Evolutionary conservation across 2,797 vertebrate species (phyloP).

Genomic region (Setipinna tenuifilis): DNA sequence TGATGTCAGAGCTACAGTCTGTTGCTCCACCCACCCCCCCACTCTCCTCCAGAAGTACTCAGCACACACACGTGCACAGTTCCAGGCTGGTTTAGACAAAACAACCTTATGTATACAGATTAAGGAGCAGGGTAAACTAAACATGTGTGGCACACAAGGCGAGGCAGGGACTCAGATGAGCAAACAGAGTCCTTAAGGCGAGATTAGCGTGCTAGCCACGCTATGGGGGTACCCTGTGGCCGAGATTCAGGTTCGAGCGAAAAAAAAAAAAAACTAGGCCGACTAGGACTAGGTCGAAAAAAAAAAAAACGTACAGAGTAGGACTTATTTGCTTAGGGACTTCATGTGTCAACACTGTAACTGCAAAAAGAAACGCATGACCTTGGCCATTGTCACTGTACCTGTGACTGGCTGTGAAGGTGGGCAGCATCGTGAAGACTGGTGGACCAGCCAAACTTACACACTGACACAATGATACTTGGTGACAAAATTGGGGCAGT

Average conservation of each 20-base stretch:
- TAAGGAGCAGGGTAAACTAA: neutral
- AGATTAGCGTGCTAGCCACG: neutral
- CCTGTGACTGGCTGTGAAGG: neutral
- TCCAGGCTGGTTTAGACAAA: constrained; percentile 9
- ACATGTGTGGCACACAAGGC: neutral
- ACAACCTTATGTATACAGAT: constrained; percentile 11
- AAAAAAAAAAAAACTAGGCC: no score
- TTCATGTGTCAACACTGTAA: neutral
- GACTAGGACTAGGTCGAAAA: neutral
- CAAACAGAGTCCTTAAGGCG: constrained; percentile 1
- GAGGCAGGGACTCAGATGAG: neutral
- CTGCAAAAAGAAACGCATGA: neutral
- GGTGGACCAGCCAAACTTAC: neutral
- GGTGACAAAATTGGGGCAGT: no score
- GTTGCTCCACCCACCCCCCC: neutral
- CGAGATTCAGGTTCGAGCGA: neutral
- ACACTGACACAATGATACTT: no score
- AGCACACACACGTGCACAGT: neutral
- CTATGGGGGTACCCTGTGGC: neutral
- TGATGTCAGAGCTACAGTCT: neutral
- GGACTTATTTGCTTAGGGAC: neutral
- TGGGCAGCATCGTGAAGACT: neutral
- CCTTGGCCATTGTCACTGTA: neutral
- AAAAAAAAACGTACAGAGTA: neutral
- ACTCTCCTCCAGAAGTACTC: neutral